Conservation (phyloP, 37 sponge, comb jelly and placozoan species). For the Theonella swinhoei region DNA sequence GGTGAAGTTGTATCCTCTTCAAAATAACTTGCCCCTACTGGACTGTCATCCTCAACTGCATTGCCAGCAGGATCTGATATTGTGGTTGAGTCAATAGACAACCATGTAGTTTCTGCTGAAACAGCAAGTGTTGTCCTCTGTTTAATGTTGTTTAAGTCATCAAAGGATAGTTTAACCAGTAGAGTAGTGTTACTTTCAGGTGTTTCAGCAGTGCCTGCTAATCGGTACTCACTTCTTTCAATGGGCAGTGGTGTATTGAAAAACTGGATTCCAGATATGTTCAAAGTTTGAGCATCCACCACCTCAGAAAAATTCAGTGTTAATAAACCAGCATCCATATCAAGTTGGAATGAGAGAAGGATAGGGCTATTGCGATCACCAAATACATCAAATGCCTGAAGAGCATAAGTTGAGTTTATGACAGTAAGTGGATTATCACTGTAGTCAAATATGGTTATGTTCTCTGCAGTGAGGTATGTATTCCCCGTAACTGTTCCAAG, state of each 20-base stretch:
- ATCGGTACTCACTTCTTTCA: conserved; percentile 15
- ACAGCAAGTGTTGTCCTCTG: conserved; percentile 49
- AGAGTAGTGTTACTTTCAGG: conserved; percentile 43
- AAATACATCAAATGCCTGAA: conserved; percentile 41
- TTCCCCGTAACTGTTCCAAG: conserved; percentile 41
- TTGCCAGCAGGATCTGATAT: conserved; percentile 74
- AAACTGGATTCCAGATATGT: conserved; percentile 61
- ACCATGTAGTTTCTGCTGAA: conserved; percentile 49
- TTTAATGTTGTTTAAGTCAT: conserved; percentile 78
- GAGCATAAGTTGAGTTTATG: conserved; percentile 42
- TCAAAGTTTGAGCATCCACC: conserved; percentile 47
- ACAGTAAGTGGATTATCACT: conserved; percentile 50
- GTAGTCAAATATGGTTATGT: conserved; percentile 57
- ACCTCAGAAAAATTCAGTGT: conserved; percentile 70
- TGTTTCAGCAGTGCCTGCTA: conserved; percentile 1
- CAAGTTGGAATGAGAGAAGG: conserved; percentile 47
- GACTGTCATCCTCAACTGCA: conserved; percentile 32
- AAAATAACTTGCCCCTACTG: conserved; percentile 38
- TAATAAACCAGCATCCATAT: conserved; percentile 62
- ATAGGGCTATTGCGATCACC: conserved; percentile 68
- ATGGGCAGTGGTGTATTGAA: conserved; percentile 22
- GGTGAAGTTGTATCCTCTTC: conserved; percentile 71
- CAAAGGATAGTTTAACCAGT: conserved; percentile 29
- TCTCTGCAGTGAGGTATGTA: conserved; percentile 62
- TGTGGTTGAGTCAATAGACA: conserved; percentile 33